Evolutionary conservation across 2,113 vertebrate genomes (phyloP), one percentile per base, ranked within the genome.

Genomic region (Pachypanchax playfairii): DNA sequence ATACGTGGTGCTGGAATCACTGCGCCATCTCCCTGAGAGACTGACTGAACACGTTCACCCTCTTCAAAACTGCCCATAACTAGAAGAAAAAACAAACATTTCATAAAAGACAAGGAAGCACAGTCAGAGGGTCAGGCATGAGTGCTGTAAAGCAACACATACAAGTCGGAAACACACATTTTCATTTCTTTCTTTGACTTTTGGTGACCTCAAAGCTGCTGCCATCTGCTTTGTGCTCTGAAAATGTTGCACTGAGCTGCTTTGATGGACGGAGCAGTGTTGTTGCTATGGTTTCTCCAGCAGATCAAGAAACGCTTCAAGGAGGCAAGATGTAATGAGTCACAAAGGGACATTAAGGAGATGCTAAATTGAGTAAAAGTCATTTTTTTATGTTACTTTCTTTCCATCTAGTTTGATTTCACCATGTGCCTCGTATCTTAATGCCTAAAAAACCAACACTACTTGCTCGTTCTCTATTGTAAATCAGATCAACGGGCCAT

Each of bases 51-150:
- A 2, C 89, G 83, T 83, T 98, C 96, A 0, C 92, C 83, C 54
- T 96, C 96, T 82, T 98, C 97, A 1, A 98, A 98, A 87, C 91
- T 95, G 15, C 95, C 96, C 97, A 99, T 98, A 78, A 97, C 96
- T 98, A 28, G 6, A 29, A 58, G 12, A 65, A 25, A 60, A 3
- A 39, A 46, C 2, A 46, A 36, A n/a, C 5, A 31, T 35, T 35
- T 35, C 33, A 35, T 35, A 42, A 41, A 39, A 43, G 36, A 55
- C 22, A 35, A 14, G 26, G n/a, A 47, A 11, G 12, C 0, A 15
- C 20, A 5, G 0, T 15, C 15, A 47, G n/a, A 5, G 7, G 52
- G 10, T 55, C 0, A 59, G 28, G 60, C 35, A 39, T 26, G 39
- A 39, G 5, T 12, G 6, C 4, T 43, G 26, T 31, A 31, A 21